Base-by-base conservation (phyloP, 2,797 vertebrate species). In the Scarus forsteni region DNA sequence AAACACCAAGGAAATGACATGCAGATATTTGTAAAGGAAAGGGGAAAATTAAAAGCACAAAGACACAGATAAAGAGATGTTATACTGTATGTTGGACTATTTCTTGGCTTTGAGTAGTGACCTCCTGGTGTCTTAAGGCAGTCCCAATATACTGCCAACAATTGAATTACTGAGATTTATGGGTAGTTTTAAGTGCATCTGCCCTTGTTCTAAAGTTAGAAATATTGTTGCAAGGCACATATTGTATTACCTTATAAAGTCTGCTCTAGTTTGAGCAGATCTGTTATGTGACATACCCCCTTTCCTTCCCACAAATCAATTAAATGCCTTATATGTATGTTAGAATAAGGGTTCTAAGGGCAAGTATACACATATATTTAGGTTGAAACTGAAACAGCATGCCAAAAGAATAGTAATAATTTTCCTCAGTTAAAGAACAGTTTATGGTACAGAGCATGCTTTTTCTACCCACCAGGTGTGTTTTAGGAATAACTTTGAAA, bases 401-500 rank as follows among this genome's bases (percentile, higher is more conserved):
- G 27, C 27, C 39, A 7, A 10, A 45, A 63, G 14, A 55, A 61
- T 51, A 18, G 5, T 42, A 65, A 27, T 54, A 51, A 59, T 68
- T 8, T 45, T 75, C 27, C 27, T 36, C 8, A 3, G 34, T 60
- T 55, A 85, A 70, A 66, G 61, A 76, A 44, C 19, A n/a, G 60
- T 55, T 43, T 66, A 44, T 56, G 35, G 50, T 50, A 44, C 71
- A 48, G 74, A 34, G 55, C 54, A 10, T 61, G 55, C 67, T 61
- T 54, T 66, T 40, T 68, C 59, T 70, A 76, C 66, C 73, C 75
- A 79, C 62, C 84, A 86, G 83, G 77, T 80, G 84, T 80, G 76
- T 75, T 86, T 79, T 86, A 69, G 75, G 74, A 79, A 80, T 49
- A 68, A 83, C 60, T 71, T 55, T 48, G 53, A 57, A 66, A 78